Base-by-base conservation (phyloP, 2,888 invertebrate genomes). In the Andricus curvator region DNA sequence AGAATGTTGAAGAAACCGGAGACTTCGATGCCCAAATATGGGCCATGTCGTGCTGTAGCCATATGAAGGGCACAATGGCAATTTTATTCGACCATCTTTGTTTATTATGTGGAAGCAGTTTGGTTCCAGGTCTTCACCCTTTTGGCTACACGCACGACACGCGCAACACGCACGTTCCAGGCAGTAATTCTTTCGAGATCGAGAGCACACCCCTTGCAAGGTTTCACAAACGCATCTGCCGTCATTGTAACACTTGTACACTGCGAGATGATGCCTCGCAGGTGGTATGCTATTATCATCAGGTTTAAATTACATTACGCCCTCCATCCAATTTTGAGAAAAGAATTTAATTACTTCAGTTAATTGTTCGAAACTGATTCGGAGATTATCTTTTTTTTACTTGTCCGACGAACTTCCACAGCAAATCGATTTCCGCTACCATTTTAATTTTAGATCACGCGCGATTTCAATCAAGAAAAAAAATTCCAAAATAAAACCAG, bases 181-280 rank as follows among this genome's bases (percentile, higher is more conserved):
- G 76, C 80, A 67, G 79, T 79, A 87, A 84, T 86, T 83, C 37
- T 80, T 81, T 81, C 80, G 82, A 44, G 77, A 79, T 80, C 44
- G 79, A 76, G 83, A 84, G 78, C 48, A 78, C 80, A 70, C 25
- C 41, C 77, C 77, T 88, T 88, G 84, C 83, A 85, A 82, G 88
- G 88, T 87, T 90, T 90, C 90, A 81, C 86, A 33, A 51, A 77
- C 86, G 86, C 90, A 90, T 90, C 90, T 89, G 89, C 84, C 81
- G 85, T 84, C 84, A 80, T 81, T 83, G 56, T 70, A 74, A 33
- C 56, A 74, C 56, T 74, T n/a, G 74, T 37, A 60, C 4, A 51
- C 51, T 74, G 29, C 29, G 56, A 33, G 74, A 74, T 56, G 56
- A 74, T 74, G 74, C 74, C 74, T 37, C 37, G 74, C 74, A 74